Evolutionary conservation across 2,797 vertebrate species (phyloP).

Genomic region (Dendrocincla fuliginosa): DNA sequence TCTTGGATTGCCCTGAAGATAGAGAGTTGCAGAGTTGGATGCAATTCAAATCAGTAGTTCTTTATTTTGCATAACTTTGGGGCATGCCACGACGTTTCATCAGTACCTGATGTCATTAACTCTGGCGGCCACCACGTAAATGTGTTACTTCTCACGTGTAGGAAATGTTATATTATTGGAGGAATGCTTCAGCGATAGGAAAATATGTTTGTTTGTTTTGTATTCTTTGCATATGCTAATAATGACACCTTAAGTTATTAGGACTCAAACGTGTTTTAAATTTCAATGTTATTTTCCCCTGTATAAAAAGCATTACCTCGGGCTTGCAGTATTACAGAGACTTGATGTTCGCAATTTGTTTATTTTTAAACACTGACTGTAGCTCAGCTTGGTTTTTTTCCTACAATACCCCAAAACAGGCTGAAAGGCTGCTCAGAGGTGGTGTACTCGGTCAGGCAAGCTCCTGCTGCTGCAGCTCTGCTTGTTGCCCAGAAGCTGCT

Average conservation of each 20-base stretch:
- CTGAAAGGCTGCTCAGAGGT: not conserved
- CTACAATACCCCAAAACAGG: not conserved
- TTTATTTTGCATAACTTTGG: constrained; percentile 73
- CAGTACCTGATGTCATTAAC: constrained; percentile 66
- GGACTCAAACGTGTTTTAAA: constrained; percentile 5
- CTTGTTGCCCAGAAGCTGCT: not conserved
- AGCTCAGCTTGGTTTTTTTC: not conserved
- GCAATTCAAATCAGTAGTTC: constrained; percentile 71
- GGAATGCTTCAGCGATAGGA: constrained; percentile 9
- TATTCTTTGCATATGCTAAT: constrained; percentile 28
- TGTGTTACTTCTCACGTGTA: constrained; percentile 23
- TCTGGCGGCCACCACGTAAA: constrained; percentile 28
- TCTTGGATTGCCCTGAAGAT: constrained; percentile 73
- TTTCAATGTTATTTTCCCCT: not conserved
- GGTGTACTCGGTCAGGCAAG: not conserved
- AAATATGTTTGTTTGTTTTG: not conserved
- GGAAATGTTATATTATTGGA: constrained; percentile 38
- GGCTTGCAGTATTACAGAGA: not conserved
- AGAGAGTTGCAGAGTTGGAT: constrained; percentile 59
- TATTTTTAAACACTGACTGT: not conserved
- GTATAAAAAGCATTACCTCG: not conserved
- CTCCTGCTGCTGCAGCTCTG: not conserved
- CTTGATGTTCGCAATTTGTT: not conserved
- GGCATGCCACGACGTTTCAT: constrained; percentile 37
- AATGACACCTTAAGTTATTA: constrained; percentile 29